Percentiles rank a stretch among this genome's conserved stretches.
Evolutionary conservation across 2,797 vertebrate species (phyloP).

Genomic region (Spinus pinus): DNA sequence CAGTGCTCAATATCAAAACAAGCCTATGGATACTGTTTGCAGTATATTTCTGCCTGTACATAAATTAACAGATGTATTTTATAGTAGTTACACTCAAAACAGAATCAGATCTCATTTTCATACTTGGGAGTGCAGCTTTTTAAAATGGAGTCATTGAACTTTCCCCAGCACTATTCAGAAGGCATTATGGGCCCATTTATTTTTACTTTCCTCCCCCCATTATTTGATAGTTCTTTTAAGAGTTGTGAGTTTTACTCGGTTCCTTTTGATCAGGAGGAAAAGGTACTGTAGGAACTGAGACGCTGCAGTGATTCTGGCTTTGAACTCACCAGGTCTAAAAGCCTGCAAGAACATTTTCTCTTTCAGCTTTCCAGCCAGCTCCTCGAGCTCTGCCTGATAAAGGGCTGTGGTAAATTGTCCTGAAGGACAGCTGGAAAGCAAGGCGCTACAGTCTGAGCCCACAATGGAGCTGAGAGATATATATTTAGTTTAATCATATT

Average conservation of each 20-base stretch:
- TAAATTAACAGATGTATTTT: neutral
- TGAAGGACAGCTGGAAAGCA: slow-evolving; percentile 54
- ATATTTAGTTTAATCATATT: neutral
- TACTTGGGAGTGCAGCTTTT: neutral
- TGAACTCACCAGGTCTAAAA: slow-evolving; percentile 76
- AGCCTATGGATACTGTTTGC: rapidly evolving
- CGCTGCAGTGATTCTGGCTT: slow-evolving; percentile 60
- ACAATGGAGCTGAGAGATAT: neutral
- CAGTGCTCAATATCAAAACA: neutral
- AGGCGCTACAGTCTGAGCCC: neutral
- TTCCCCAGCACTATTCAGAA: neutral
- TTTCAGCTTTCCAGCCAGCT: slow-evolving; percentile 30
- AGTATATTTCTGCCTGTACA: neutral
- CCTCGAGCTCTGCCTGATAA: slow-evolving; percentile 18
- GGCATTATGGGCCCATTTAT: slow-evolving; percentile 16
- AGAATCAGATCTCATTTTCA: neutral
- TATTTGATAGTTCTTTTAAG: slow-evolving; percentile 63
- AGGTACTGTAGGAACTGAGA: slow-evolving; percentile 44
- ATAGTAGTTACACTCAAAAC: neutral
- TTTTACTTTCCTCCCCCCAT: slow-evolving; percentile 50
- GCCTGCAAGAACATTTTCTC: slow-evolving; percentile 68
- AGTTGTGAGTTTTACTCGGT: slow-evolving; percentile 39
- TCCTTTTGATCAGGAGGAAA: slow-evolving; percentile 61
- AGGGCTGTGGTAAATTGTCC: slow-evolving; percentile 48
- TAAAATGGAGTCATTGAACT: neutral